A percentile compares a stretch with the other conserved stretches of the same genome.
Evolutionary conservation across 2,113 vertebrate species (phyloP).

Genomic region (Ictalurus furcatus): DNA sequence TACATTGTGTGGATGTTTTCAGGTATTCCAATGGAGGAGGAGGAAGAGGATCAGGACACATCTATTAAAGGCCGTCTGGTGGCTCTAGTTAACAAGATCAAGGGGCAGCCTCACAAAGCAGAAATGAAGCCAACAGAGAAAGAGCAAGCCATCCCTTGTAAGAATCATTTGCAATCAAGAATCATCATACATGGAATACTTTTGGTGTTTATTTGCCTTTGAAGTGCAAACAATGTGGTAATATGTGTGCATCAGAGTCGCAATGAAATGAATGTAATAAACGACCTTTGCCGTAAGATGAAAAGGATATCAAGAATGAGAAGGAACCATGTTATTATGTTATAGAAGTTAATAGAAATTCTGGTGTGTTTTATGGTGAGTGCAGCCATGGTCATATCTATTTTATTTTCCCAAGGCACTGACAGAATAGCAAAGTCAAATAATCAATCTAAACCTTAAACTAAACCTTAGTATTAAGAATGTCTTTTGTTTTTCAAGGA

Average conservation of each 20-base stretch:
- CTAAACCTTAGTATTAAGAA: background rate
- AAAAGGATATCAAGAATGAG: background rate
- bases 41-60: constrained; percentile 81
- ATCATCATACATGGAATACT: background rate
- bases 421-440: background rate
- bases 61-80: constrained; percentile 88
- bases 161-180: constrained; percentile 57
- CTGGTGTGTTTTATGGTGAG: background rate
- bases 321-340: background rate
- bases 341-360: too few relatives aligned
- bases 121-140: constrained; percentile 78
- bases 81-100: constrained; percentile 87
- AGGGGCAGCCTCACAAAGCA: constrained; percentile 81
- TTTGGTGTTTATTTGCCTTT: background rate
- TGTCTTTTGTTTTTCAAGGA: background rate
- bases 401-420: background rate
- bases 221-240: background rate
- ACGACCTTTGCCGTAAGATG: background rate
- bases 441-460: background rate
- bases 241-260: background rate
- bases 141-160: constrained; percentile 84
- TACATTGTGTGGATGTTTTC: constrained; percentile 5
- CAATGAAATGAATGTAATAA: background rate
- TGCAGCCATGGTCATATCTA: background rate
- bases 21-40: constrained; percentile 94